Evolutionary conservation across 2,113 vertebrate species (phyloP), one percentile per base, ranked within the genome.

Genomic region (Chaetorhynchus papuensis): DNA sequence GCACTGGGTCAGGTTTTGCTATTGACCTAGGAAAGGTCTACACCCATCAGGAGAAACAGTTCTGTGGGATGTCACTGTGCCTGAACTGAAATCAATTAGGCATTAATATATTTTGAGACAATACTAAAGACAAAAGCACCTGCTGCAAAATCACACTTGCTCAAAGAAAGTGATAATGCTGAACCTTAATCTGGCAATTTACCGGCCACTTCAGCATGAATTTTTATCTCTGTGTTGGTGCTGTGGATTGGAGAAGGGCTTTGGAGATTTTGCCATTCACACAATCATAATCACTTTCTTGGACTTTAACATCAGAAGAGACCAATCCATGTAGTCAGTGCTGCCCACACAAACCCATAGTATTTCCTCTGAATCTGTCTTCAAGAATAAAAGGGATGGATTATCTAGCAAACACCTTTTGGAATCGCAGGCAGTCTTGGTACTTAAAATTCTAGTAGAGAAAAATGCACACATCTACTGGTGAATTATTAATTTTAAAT

Each of bases 361-460:
- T 14, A 60, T 72, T 89, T 64, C 33, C 24, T 60, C 54, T 57
- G 27, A 14, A 31, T 69, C 19, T 56, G 10, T 21, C 13, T 74
- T 80, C 59, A 87, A 49, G 59, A 47, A 45, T 9, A 76, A 30
- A 14, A 83, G 33, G 31, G 76, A 41, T 42, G 12, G 35, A 37
- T 70, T 63, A 68, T 47, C 23, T 56, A 54, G 19, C 14, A 52
- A 76, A 60, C 11, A 21, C 3, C 9, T 37, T 80, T 35, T 52
- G 10, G 30, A 81, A 41, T 24, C 0, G 0, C 54, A 57, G 50
- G 7, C 13, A 61, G 27, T 33, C 15, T 68, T 47, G 28, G 54
- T 47, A 50, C 42, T 52, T 44, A 89, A 57, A 83, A 65, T 63
- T 53, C 11, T 37, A 18, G 10, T 56, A 74, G 41, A 74, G 39